Percentiles rank a stretch among this genome's conserved stretches.
These are phyloP conservation scores for Ypsolopha sequella DNA, from an alignment of 2,888 invertebrate genomes.

Conservation along the genomic window DNA sequence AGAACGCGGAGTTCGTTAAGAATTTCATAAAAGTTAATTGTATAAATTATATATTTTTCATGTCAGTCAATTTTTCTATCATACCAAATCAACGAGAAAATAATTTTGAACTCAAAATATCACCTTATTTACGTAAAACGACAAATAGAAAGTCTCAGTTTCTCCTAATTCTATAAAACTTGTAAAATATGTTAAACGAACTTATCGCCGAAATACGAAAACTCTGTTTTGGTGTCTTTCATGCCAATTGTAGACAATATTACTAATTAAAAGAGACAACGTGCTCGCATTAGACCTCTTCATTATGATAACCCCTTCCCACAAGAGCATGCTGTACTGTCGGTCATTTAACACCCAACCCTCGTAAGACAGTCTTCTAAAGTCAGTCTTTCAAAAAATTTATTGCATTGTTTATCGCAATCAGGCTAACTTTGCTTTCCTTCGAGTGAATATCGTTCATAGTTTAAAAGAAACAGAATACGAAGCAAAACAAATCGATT, in stretches of 20 bases:
- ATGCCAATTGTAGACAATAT: not conserved
- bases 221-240: not conserved
- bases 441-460: slow-evolving; percentile 20
- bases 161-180: not conserved
- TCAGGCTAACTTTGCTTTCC: slow-evolving; percentile 31
- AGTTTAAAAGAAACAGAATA: slow-evolving; percentile 18
- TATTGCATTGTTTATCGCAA: slow-evolving; percentile 63
- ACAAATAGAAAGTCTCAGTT: not conserved
- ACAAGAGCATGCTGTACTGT: not conserved
- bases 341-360: not conserved
- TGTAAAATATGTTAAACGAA: not conserved
- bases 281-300: too few relatives aligned
- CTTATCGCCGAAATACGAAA: not conserved
- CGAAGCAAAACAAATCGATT: slow-evolving; percentile 9
- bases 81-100: not conserved
- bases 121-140: not conserved
- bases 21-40: too few relatives aligned
- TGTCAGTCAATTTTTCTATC: too few relatives aligned
- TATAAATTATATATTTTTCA: too few relatives aligned
- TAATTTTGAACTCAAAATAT: not conserved
- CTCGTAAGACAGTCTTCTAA: slow-evolving; percentile 61
- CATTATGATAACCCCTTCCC: not conserved
- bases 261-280: not conserved
- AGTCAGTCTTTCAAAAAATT: slow-evolving; percentile 62
- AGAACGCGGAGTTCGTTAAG: too few relatives aligned